Evolutionary conservation across 92 coral and sea anemone species (phyloP).

Genomic region (Galaxea fascicularis): DNA sequence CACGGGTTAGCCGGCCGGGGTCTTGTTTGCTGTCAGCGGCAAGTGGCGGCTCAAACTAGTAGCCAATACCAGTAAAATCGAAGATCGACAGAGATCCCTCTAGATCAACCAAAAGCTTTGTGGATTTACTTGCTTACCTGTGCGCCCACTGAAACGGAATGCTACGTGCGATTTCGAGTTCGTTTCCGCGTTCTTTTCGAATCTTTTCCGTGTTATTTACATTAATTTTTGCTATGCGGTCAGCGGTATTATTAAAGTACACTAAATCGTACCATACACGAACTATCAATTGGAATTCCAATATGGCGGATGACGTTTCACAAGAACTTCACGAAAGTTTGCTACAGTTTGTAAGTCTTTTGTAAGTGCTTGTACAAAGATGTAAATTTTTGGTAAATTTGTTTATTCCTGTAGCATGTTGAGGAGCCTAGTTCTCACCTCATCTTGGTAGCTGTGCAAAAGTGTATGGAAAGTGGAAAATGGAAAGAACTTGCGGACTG

Average conservation of each 20-base stretch:
- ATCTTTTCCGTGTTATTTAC: too few species aligned
- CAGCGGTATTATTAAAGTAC: slow-evolving; percentile 14
- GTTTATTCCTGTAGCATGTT: slow-evolving; percentile 47
- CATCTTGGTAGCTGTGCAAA: slow-evolving; percentile 73
- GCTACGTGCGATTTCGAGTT: too few species aligned
- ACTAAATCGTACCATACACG: not conserved
- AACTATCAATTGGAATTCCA: not conserved
- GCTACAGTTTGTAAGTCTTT: slow-evolving; percentile 56
- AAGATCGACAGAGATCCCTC: too few species aligned
- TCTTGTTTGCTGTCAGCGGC: too few species aligned
- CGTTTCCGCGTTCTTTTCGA: too few species aligned
- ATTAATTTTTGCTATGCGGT: not conserved
- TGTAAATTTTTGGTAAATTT: not conserved
- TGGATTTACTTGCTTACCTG: too few species aligned
- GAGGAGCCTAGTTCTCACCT: slow-evolving; percentile 68
- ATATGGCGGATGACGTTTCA: slow-evolving; percentile 69
- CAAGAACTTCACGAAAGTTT: slow-evolving; percentile 41
- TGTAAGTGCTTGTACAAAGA: not conserved
- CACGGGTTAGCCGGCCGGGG: too few species aligned
- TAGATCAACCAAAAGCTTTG: too few species aligned
- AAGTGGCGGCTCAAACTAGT: too few species aligned
- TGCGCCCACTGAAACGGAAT: too few species aligned
- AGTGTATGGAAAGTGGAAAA: slow-evolving; percentile 71
- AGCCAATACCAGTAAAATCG: too few species aligned
- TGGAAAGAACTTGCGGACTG: slow-evolving; percentile 49